phyloP scores from a whole-genome alignment of 2,797 vertebrate genomes.

The Bradypus variegatus region DNA sequence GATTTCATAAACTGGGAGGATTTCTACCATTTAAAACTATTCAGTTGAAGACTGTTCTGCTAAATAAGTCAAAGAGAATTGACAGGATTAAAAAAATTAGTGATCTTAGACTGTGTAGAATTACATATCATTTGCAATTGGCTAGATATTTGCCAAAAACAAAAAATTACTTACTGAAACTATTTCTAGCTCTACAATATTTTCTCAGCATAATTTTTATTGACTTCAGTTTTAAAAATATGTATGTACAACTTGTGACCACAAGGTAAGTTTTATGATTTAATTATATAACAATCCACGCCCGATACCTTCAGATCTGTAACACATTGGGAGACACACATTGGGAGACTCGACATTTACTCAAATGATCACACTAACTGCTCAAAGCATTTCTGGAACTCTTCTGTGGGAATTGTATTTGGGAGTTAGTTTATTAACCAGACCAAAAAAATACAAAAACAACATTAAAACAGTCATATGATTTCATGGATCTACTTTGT shows the following conservation, averaged over 20 bases:
- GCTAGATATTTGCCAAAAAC: neutral
- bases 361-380: neutral
- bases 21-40: neutral
- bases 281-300: neutral
- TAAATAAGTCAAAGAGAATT: slow-evolving; percentile 1
- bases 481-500: neutral
- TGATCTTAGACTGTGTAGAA: neutral
- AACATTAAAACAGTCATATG: neutral
- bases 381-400: neutral
- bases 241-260: neutral
- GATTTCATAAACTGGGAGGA: slow-evolving; percentile 1
- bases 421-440: neutral
- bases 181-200: slow-evolving; percentile 8
- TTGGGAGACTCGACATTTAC: neutral
- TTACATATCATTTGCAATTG: neutral
- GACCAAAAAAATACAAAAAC: neutral
- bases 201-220: slow-evolving; percentile 2
- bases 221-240: neutral
- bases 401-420: neutral
- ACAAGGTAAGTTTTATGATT: neutral
- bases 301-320: too few relatives aligned
- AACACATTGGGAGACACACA: neutral
- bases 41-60: neutral
- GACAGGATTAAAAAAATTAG: neutral
- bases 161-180: neutral